Conservation (phyloP, 1,140 invertebrate species). For the Tachypleus tridentatus region DNA sequence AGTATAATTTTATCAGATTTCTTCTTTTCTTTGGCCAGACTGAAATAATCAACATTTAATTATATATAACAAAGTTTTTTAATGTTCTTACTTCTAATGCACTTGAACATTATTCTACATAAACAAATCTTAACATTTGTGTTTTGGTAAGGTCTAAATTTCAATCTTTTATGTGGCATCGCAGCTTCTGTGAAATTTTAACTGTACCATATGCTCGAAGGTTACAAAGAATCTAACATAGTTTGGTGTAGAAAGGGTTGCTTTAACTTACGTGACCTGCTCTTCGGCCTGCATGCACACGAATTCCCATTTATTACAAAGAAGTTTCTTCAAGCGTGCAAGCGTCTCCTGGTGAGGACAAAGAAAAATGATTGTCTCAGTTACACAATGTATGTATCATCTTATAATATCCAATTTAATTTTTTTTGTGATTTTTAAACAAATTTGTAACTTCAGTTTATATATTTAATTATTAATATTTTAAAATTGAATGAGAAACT, state of each 20-base stretch:
- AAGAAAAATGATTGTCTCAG: background rate
- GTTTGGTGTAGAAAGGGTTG: background rate
- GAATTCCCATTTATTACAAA: slow-evolving; percentile 89
- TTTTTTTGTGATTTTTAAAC: too few relatives aligned
- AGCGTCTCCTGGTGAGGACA: slow-evolving; percentile 56
- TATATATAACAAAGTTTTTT: background rate
- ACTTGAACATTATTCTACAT: background rate
- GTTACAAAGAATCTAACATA: background rate
- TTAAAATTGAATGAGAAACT: too few relatives aligned
- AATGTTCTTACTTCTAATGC: background rate
- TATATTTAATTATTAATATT: too few relatives aligned
- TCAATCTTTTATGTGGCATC: background rate
- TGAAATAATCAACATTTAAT: slow-evolving; percentile 1
- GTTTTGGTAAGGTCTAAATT: background rate
- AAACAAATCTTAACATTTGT: background rate
- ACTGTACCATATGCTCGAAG: background rate
- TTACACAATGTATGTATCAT: background rate
- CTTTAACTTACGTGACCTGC: slow-evolving; percentile 49
- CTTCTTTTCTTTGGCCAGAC: slow-evolving; percentile 78
- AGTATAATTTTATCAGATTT: slow-evolving; percentile 89
- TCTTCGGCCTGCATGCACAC: slow-evolving; percentile 88
- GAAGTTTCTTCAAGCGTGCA: slow-evolving; percentile 70
- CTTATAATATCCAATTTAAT: background rate
- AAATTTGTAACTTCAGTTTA: too few relatives aligned
- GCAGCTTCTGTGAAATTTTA: background rate